Evolutionary conservation across 37 sponge, comb jelly and placozoan species (phyloP), one percentile per base, ranked within the genome.

Genomic region (Diacarnus erythraeanus): DNA sequence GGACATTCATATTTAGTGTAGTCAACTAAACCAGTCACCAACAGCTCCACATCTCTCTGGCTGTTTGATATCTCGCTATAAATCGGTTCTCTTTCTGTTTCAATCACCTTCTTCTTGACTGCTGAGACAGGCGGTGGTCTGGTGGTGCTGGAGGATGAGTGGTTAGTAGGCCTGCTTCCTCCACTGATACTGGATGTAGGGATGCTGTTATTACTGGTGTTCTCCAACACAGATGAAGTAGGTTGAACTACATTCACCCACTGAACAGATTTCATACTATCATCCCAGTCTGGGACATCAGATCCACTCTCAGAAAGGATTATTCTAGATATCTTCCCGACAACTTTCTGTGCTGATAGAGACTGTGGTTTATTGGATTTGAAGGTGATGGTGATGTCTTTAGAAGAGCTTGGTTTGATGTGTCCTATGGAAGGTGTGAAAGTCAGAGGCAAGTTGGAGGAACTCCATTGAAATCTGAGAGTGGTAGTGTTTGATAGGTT

Each of bases 211-310:
- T 17, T 59, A 72, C 67, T 41, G 68, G 65, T 51, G 31, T 43
- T 44, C 17, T 70, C 57, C 23, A 41, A 60, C 27, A 37, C 66
- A 25, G 54, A 8, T 18, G 47, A 26, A 43, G 64, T 30, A 30
- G 58, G 54, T 15, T 20, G 27, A 4, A 74, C 73, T 43, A 79
- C 77, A 58, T 88, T 88, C 41, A 98, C 87, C 96, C 96, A 98
- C 42, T 77, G 93, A 26, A 95, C 89, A 21, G 79, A 86, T 67
- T 81, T 83, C 94, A 95, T 90, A 20, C 94, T 71, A 65, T 95
- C 96, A 85, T 98, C 98, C 98, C 98, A 98, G 54, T 98, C 98
- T 23, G 84, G 73, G 18, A 96, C 84, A 83, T 96, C 76, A 54
- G 57, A 61, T 9, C 90, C 31, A 58, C 90, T 82, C 27, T 86